phyloP scores from a whole-genome alignment of 2,113 vertebrate species.

The Catagonus wagneri region DNA sequence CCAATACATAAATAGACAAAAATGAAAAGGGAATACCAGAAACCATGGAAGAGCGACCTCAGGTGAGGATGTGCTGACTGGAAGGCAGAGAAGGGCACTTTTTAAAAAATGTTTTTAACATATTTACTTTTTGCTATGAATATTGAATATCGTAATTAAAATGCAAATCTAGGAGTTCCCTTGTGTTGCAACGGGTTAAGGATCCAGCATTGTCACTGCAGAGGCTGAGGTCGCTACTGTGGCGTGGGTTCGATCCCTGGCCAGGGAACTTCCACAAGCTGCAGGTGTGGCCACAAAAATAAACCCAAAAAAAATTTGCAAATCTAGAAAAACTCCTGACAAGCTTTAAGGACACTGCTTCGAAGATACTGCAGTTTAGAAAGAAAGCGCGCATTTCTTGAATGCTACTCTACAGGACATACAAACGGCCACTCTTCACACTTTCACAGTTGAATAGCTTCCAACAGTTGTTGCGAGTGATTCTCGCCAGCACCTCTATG shows the following conservation, averaged over 20 bases:
- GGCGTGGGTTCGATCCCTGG: too few species aligned
- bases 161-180: too few species aligned
- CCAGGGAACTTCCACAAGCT: too few species aligned
- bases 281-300: too few species aligned
- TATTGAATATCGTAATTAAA: background rate
- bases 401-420: fast-evolving
- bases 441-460: background rate
- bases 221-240: too few species aligned
- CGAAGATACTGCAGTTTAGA: background rate
- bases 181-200: too few species aligned
- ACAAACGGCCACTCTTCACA: fast-evolving
- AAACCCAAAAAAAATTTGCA: too few species aligned
- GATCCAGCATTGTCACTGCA: too few species aligned
- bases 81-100: background rate
- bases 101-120: background rate
- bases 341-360: background rate
- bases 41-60: background rate
- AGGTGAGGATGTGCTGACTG: background rate
- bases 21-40: background rate
- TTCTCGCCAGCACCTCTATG: background rate
- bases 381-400: background rate
- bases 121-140: background rate
- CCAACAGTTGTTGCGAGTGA: fast-evolving
- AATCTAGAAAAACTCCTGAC: background rate
- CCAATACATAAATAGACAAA: background rate